Percentiles rank a stretch among this genome's conserved stretches.
These are phyloP conservation scores for Helicoverpa assulta DNA, from an alignment of 2,888 invertebrate species.

Conservation along the genomic window DNA sequence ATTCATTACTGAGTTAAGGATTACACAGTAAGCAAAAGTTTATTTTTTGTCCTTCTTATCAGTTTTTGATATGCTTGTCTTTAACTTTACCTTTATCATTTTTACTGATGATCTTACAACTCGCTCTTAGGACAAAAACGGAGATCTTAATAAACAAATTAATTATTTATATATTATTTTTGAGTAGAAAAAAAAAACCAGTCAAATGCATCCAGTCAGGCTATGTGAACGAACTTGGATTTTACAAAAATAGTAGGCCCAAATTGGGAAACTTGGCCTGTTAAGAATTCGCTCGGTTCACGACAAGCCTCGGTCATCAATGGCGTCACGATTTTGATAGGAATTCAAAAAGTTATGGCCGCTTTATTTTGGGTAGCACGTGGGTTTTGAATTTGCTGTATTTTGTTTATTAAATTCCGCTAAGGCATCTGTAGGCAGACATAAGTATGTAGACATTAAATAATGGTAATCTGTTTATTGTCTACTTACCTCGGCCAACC, in stretches of 20 bases:
- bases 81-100: too few species aligned
- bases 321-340: conserved; percentile 40
- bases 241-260: conserved; percentile 54
- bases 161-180: background rate
- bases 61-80: too few species aligned
- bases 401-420: background rate
- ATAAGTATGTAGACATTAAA: too few species aligned
- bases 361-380: conserved; percentile 13
- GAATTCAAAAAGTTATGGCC: conserved; percentile 22
- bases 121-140: too few species aligned
- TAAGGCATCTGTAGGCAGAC: too few species aligned
- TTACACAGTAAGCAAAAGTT: too few species aligned
- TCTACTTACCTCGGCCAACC: too few species aligned
- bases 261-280: conserved; percentile 51
- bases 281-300: conserved; percentile 56
- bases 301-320: conserved; percentile 37
- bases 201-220: conserved; percentile 10
- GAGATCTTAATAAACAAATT: too few species aligned
- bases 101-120: too few species aligned
- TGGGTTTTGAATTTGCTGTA: conserved; percentile 6
- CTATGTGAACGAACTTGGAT: conserved; percentile 60
- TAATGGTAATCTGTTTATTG: too few species aligned
- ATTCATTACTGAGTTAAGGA: too few species aligned
- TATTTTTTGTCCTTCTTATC: too few species aligned
- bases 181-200: background rate